These are phyloP conservation scores for Hoplodrina blanda DNA, from an alignment of 2,888 invertebrate genomes.

Conservation along the genomic window DNA sequence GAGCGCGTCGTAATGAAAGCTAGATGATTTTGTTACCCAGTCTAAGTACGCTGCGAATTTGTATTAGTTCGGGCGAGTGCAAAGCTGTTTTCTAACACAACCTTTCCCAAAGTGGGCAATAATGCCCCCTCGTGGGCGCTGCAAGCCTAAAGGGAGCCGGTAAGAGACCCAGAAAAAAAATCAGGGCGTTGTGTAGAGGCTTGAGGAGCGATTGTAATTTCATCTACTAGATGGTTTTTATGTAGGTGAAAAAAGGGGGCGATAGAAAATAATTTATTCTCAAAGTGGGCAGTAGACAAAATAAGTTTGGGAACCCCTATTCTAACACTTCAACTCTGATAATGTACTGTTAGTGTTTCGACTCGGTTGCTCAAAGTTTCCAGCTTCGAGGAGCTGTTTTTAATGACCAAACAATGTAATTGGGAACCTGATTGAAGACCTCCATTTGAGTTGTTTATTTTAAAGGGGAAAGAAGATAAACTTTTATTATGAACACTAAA, in stretches of 20 bases:
- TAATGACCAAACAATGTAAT: slow-evolving; percentile 30
- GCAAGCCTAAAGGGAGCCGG: too few relatives aligned
- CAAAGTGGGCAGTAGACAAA: too few relatives aligned
- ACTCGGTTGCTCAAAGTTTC: slow-evolving; percentile 33
- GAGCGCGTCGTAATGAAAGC: slow-evolving; percentile 52
- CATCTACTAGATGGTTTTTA: too few relatives aligned
- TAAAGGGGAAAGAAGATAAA: slow-evolving; percentile 8
- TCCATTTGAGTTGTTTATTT: slow-evolving; percentile 8
- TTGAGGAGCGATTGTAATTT: too few relatives aligned
- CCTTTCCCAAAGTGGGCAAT: too few relatives aligned
- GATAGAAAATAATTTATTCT: too few relatives aligned
- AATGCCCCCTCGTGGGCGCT: too few relatives aligned
- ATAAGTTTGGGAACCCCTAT: slow-evolving; percentile 22
- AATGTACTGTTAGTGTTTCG: slow-evolving; percentile 28
- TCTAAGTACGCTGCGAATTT: slow-evolving; percentile 11
- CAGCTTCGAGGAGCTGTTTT: slow-evolving; percentile 23
- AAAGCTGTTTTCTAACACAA: too few relatives aligned
- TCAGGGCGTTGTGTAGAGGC: too few relatives aligned
- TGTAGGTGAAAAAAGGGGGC: too few relatives aligned
- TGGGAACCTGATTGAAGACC: background rate
- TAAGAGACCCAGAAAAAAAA: too few relatives aligned
- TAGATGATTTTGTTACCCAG: slow-evolving; percentile 54
- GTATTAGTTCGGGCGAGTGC: background rate
- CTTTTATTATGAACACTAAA: slow-evolving; percentile 15
- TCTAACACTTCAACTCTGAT: slow-evolving; percentile 36